Evolutionary conservation across 2,113 vertebrate genomes (phyloP).

Genomic region (Labeo catla): DNA sequence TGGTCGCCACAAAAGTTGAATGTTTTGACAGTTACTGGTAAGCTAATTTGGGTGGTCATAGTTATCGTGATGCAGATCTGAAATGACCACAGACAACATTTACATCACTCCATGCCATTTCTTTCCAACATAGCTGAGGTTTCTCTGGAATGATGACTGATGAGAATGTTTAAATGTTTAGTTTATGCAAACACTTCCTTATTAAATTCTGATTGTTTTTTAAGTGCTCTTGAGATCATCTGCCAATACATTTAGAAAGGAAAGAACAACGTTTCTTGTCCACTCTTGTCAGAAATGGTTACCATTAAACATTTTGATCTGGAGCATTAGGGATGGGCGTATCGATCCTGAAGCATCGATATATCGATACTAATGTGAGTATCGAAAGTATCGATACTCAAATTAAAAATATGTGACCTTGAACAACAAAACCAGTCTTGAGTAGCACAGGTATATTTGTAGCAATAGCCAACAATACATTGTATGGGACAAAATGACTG

Average conservation of each 20-base stretch:
- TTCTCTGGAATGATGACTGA: not conserved
- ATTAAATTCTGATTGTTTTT: not conserved
- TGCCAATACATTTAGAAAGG: not conserved
- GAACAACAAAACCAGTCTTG: too few species aligned
- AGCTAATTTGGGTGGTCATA: not conserved
- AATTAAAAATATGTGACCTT: not conserved
- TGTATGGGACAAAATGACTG: too few species aligned
- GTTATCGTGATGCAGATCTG: not conserved
- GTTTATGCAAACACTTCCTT: not conserved
- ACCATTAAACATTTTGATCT: not conserved
- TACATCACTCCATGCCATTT: not conserved
- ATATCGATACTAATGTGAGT: too few species aligned
- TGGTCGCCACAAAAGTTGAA: not conserved
- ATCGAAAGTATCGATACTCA: too few species aligned
- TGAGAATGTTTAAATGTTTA: not conserved
- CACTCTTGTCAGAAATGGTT: not conserved
- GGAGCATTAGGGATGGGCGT: not conserved
- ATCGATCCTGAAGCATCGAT: too few species aligned
- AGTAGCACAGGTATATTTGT: too few species aligned
- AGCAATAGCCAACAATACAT: too few species aligned
- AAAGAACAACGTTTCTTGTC: not conserved
- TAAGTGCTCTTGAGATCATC: not conserved
- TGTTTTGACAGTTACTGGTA: not conserved
- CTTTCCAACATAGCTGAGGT: constrained; percentile 14
- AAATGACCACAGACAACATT: constrained; percentile 1